These are phyloP conservation scores for Girardinichthys multiradiatus DNA, from an alignment of 2,113 vertebrate species.

Conservation along the genomic window DNA sequence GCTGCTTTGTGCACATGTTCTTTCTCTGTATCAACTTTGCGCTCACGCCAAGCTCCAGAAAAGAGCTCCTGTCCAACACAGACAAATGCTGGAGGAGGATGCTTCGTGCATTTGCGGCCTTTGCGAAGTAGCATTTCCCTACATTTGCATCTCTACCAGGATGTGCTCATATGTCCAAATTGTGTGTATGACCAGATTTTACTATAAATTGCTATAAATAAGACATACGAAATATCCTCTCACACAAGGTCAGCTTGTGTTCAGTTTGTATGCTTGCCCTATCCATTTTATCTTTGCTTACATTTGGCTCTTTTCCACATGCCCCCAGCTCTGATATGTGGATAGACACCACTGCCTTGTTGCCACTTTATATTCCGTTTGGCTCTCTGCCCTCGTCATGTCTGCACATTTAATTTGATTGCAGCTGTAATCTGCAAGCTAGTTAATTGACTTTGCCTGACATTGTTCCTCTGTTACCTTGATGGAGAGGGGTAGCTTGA, in stretches of 20 bases:
- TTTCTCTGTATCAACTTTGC: constrained; percentile 26
- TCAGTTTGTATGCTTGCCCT: not conserved
- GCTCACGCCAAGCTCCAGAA: constrained; percentile 15
- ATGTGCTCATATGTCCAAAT: not conserved
- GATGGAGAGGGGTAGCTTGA: constrained; percentile 51
- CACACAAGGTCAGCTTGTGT: not conserved
- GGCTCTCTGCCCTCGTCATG: constrained; percentile 63
- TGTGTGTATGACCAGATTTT: constrained; percentile 1
- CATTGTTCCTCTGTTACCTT: constrained; percentile 65
- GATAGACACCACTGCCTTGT: constrained; percentile 59
- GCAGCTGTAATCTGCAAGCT: constrained; percentile 74
- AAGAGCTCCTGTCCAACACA: constrained; percentile 5
- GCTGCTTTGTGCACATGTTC: constrained; percentile 60
- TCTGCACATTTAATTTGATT: constrained; percentile 79
- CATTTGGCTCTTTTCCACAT: constrained; percentile 37
- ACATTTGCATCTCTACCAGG: not conserved
- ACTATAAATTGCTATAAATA: not conserved
- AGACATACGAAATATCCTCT: not conserved
- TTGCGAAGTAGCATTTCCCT: not conserved
- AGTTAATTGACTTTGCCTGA: constrained; percentile 79
- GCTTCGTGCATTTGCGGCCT: not conserved
- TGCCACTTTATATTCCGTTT: constrained; percentile 71
- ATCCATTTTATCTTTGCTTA: constrained; percentile 18
- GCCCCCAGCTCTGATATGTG: constrained; percentile 27
- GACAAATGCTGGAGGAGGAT: constrained; percentile 1